Percentiles rank a stretch among this genome's conserved stretches.
Evolutionary conservation across 2,888 invertebrate species (phyloP).

Genomic region (Calameuta pallipes): DNA sequence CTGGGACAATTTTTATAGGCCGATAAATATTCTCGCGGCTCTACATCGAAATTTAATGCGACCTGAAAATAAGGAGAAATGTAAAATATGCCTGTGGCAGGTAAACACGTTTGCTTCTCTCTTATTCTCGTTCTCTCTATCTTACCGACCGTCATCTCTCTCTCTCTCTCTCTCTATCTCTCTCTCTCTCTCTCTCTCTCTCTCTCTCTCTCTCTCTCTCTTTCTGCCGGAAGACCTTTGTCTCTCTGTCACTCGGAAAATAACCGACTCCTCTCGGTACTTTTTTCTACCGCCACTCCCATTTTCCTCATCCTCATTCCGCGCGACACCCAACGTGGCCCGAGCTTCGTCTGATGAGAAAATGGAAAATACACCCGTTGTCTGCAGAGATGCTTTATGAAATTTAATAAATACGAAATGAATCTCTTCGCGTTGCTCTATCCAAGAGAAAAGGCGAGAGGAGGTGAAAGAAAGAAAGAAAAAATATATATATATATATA

Average conservation of each 20-base stretch:
- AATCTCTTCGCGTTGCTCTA: slow-evolving; percentile 43
- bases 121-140: neutral
- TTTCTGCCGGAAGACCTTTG: neutral
- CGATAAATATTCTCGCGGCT: neutral
- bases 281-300: neutral
- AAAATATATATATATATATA: neutral
- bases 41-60: neutral
- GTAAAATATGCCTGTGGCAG: slow-evolving; percentile 55
- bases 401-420: slow-evolving; percentile 65
- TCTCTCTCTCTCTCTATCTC: neutral
- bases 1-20: neutral
- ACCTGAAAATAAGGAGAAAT: slow-evolving; percentile 31
- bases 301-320: slow-evolving; percentile 21
- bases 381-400: slow-evolving; percentile 49
- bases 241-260: neutral
- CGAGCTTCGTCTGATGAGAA: slow-evolving; percentile 36
- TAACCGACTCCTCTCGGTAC: neutral
- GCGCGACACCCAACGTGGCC: slow-evolving; percentile 21
- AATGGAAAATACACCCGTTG: slow-evolving; percentile 61
- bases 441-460: neutral
- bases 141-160: neutral
- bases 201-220: neutral
- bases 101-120: slow-evolving; percentile 34
- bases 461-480: neutral
- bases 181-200: neutral